Evolutionary conservation across 2,113 vertebrate genomes (phyloP), one percentile per base, ranked within the genome.

Genomic region (Cichladusa arquata): DNA sequence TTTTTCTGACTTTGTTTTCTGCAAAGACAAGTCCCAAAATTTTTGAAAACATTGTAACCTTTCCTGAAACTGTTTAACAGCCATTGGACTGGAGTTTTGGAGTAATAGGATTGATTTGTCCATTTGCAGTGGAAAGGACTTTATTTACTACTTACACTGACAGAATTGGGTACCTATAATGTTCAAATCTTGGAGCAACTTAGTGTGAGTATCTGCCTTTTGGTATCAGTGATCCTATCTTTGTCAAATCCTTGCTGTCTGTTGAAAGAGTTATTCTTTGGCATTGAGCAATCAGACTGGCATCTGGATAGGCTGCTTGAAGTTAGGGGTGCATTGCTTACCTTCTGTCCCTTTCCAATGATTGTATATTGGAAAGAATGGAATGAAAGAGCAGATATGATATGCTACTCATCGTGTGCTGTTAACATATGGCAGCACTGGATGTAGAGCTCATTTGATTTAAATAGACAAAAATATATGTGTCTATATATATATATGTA

Each of bases 301-400:
- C 65, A 60, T 58, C 33, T 78, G 56, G 47, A 34, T 47, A 26
- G 38, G 38, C 23, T 70, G 29, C 38, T 44, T 69, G 54, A 73
- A 77, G 29, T 66, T 73, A 33, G 19, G 44, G 5, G 2, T 74
- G 23, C 3, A 1, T 51, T 92, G 19, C 36, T 77, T 82, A 15
- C 26, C 28, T 81, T 28, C 53, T 33, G 18, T 67, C 22, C 22
- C 26, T 85, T 77, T 80, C 23, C 28, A 33, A 13, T 34, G 45
- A 31, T 12, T 47, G 36, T 1, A 1, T 72, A 12, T 14, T 70
- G 26, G 13, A 60, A 93, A 66, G 64, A 74, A 54, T 14, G 29
- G 38, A 62, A 42, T 0, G 0, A 62, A 60, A 23, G 69, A 51
- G 31, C 38, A 50, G 36, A 14, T 24, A 25, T 25, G 22, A 4